phyloP scores from a whole-genome alignment of 2,113 vertebrate species.

The Xenus cinereus region DNA sequence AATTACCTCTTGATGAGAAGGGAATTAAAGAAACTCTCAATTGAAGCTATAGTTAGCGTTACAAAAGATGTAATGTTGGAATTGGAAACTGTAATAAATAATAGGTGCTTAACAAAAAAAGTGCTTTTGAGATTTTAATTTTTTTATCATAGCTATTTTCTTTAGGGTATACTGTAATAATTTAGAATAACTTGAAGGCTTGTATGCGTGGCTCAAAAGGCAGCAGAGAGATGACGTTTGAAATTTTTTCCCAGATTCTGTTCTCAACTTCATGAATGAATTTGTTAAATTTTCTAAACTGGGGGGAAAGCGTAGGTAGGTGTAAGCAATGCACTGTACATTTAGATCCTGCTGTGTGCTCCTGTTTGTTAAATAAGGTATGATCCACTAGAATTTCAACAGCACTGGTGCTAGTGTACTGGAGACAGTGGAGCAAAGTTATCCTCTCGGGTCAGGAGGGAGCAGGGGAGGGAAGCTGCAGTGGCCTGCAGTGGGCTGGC shows the following conservation, averaged over 20 bases:
- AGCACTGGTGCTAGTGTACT: background rate
- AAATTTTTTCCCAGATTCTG: background rate
- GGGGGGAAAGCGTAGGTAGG: background rate
- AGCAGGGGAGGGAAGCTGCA: background rate
- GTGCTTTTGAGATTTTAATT: background rate
- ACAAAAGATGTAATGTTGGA: background rate
- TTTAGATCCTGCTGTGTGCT: background rate
- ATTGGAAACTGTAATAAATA: background rate
- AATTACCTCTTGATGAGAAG: background rate
- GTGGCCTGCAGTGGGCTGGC: background rate
- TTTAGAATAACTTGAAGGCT: background rate
- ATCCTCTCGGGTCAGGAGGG: background rate
- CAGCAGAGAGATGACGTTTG: background rate
- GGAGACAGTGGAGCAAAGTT: background rate
- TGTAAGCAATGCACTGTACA: background rate
- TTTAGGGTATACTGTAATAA: background rate
- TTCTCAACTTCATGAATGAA: background rate
- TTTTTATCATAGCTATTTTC: background rate
- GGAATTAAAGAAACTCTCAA: background rate
- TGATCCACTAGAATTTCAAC: background rate
- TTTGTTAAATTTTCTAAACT: background rate
- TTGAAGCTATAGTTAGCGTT: background rate
- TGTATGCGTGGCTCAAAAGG: background rate
- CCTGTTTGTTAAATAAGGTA: background rate
- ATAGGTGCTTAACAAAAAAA: background rate